Percentiles rank a stretch among this genome's conserved stretches.
Evolutionary conservation across 2,797 vertebrate genomes (phyloP).

Genomic region (Sandelia bainsii): DNA sequence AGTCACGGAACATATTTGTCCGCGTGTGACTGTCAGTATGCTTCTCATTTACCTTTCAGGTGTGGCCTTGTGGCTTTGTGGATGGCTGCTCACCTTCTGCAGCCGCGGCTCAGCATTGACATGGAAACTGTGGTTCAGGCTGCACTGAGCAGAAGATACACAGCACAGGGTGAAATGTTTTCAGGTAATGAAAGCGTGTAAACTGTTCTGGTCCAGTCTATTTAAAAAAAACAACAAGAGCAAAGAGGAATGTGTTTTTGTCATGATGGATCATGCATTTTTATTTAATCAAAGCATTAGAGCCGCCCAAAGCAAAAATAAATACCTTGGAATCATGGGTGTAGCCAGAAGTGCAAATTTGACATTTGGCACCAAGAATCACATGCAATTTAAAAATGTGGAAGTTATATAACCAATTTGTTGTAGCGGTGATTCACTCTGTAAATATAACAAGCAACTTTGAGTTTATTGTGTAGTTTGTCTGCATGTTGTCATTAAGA

Average conservation of each 20-base stretch:
- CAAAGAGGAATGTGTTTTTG: neutral
- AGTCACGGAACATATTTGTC: conserved; percentile 16
- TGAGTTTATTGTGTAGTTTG: conserved; percentile 2
- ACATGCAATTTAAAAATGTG: conserved; percentile 1
- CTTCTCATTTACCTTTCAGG: conserved; percentile 70
- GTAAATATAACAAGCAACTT: conserved; percentile 6
- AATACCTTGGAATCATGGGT: neutral
- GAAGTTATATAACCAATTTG: neutral
- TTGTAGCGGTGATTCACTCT: neutral
- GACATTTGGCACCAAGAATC: neutral
- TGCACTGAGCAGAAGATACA: conserved; percentile 86
- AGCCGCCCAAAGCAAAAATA: conserved; percentile 3
- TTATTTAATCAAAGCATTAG: neutral
- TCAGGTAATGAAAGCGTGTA: conserved; percentile 83
- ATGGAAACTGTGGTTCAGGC: conserved; percentile 83
- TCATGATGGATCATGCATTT: neutral
- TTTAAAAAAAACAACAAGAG: neutral
- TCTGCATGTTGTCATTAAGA: conserved; percentile 7
- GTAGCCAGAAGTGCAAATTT: neutral
- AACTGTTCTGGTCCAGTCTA: neutral
- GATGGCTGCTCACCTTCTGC: conserved; percentile 88
- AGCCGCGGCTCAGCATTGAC: conserved; percentile 56
- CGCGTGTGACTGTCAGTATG: conserved; percentile 11
- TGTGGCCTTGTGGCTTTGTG: conserved; percentile 93
- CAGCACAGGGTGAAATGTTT: conserved; percentile 93